Conservation (phyloP, 2,888 invertebrate species). For the Aquatica leii region DNA sequence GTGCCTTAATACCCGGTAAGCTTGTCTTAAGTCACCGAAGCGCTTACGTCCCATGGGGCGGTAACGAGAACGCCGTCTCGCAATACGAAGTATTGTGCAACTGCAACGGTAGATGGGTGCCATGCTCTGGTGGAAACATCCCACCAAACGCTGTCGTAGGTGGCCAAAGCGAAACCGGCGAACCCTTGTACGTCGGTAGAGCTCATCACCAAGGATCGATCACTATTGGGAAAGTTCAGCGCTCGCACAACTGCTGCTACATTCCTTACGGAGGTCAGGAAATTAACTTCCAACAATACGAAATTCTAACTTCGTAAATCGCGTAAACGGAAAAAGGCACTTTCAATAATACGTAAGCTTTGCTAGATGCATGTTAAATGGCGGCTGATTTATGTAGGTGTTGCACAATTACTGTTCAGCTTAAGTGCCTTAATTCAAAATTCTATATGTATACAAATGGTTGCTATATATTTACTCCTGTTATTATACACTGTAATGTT, state of each 20-base stretch:
- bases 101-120: slow-evolving; percentile 57
- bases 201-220: slow-evolving; percentile 78
- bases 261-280: slow-evolving; percentile 87
- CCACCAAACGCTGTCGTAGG: slow-evolving; percentile 77
- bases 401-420: slow-evolving; percentile 5
- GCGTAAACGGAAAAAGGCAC: not conserved
- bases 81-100: slow-evolving; percentile 71
- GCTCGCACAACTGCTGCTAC: slow-evolving; percentile 82
- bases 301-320: slow-evolving; percentile 69
- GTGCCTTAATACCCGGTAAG: slow-evolving; percentile 81
- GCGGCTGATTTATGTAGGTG: not conserved
- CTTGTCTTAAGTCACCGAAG: slow-evolving; percentile 71
- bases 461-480: slow-evolving; percentile 4
- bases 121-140: slow-evolving; percentile 64
- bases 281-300: slow-evolving; percentile 81
- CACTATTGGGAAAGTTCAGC: slow-evolving; percentile 85
- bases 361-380: slow-evolving; percentile 4
- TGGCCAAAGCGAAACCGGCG: slow-evolving; percentile 78
- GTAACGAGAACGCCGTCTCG: slow-evolving; percentile 71
- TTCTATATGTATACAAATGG: not conserved
- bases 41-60: slow-evolving; percentile 80
- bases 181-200: slow-evolving; percentile 80
- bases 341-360: not conserved
- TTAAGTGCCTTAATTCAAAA: slow-evolving; percentile 2
- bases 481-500: not conserved